Evolutionary conservation across 1,140 invertebrate species (phyloP).

Genomic region (Camponotus floridanus): DNA sequence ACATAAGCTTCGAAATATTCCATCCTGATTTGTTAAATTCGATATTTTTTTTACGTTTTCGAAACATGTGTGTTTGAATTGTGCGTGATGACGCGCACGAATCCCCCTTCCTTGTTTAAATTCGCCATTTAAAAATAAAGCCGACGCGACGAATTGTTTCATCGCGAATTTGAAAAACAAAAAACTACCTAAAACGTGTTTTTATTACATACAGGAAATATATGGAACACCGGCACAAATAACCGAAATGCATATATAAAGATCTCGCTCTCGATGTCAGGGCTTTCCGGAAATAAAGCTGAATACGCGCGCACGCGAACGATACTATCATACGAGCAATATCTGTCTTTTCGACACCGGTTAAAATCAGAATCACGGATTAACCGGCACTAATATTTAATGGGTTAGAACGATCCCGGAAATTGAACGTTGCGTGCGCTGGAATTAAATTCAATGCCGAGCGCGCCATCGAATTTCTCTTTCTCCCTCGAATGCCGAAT

Average conservation of each 20-base stretch:
- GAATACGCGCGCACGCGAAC: not conserved
- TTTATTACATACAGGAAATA: not conserved
- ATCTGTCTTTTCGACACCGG: slow-evolving; percentile 9
- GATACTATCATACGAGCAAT: not conserved
- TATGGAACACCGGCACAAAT: not conserved
- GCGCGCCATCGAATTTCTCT: slow-evolving; percentile 8
- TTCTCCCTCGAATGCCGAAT: slow-evolving; percentile 20
- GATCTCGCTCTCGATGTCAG: not conserved
- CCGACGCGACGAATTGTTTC: not conserved
- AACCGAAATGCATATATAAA: not conserved
- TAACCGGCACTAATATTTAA: slow-evolving; percentile 58
- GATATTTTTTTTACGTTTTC: not conserved
- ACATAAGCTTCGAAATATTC: not conserved
- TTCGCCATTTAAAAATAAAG: not conserved
- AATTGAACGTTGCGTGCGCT: slow-evolving; percentile 44
- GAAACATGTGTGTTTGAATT: not conserved
- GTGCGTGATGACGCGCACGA: no score
- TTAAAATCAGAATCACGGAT: slow-evolving; percentile 48
- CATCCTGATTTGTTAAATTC: not conserved
- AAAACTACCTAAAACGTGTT: not conserved
- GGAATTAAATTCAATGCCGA: slow-evolving; percentile 43
- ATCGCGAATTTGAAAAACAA: not conserved
- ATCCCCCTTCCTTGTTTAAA: not conserved
- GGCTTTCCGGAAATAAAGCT: slow-evolving; percentile 17
- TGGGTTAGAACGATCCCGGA: slow-evolving; percentile 45